Percentiles rank a stretch among this genome's conserved stretches.
These are phyloP conservation scores for Brachypalpus laphriformis DNA, from an alignment of 2,888 invertebrate genomes.

Conservation along the genomic window DNA sequence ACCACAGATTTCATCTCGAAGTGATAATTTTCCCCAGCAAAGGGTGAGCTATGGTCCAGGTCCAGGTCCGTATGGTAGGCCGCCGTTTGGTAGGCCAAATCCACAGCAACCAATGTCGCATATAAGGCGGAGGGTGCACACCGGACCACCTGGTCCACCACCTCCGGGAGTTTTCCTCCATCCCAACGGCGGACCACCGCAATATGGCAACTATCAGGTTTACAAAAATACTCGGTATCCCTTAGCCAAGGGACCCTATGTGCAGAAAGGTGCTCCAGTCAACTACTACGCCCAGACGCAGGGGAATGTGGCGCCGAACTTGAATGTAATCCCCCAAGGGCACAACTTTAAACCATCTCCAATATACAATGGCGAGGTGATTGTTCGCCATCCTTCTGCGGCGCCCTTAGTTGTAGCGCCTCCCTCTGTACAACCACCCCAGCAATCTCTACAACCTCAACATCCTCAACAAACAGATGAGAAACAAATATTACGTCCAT, in stretches of 20 bases:
- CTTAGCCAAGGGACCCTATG: slow-evolving; percentile 76
- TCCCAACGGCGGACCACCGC: slow-evolving; percentile 35
- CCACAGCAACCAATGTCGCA: slow-evolving; percentile 44
- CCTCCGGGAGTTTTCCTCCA: slow-evolving; percentile 61
- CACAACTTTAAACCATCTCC: slow-evolving; percentile 80
- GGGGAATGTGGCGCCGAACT: slow-evolving; percentile 49
- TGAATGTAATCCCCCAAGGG: slow-evolving; percentile 69
- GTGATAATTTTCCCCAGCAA: slow-evolving; percentile 74
- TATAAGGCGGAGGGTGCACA: slow-evolving; percentile 51
- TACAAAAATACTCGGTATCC: slow-evolving; percentile 76
- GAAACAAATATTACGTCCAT: slow-evolving; percentile 29
- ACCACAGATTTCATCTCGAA: slow-evolving; percentile 75
- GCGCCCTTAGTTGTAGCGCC: slow-evolving; percentile 12
- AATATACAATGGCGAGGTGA: slow-evolving; percentile 78
- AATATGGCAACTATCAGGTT: slow-evolving; percentile 71
- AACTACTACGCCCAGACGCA: slow-evolving; percentile 55
- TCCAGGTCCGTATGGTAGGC: slow-evolving; percentile 43
- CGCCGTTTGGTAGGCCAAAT: slow-evolving; percentile 63
- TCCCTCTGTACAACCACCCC: slow-evolving; percentile 27
- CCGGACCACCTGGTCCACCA: slow-evolving; percentile 60
- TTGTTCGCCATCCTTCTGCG: slow-evolving; percentile 76
- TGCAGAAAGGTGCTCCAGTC: slow-evolving; percentile 44
- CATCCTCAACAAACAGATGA: slow-evolving; percentile 29
- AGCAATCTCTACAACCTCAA: slow-evolving; percentile 36
- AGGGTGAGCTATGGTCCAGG: slow-evolving; percentile 36